phyloP scores from a whole-genome alignment of 1,140 invertebrate genomes.

The Diuraphis noxia region DNA sequence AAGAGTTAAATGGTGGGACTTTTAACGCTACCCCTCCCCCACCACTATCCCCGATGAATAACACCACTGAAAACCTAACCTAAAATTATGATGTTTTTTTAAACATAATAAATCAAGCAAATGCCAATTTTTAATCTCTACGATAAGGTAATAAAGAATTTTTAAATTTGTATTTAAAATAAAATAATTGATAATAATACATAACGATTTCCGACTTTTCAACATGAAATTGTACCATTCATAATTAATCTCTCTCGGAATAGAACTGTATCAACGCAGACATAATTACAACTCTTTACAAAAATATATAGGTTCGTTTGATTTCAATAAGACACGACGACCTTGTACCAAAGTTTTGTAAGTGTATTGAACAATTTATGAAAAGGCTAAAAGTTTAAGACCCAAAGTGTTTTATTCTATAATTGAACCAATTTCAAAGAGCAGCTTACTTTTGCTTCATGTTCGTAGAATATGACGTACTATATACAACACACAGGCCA shows the following conservation, averaged over 20 bases:
- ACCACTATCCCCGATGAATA: too few relatives aligned
- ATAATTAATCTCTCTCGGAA: neutral
- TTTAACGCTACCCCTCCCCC: neutral
- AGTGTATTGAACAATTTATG: constrained; percentile 38
- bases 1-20: neutral
- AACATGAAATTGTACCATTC: neutral
- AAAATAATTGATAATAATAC: neutral
- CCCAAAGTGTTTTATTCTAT: constrained; percentile 20
- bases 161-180: neutral
- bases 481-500: neutral
- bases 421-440: constrained; percentile 24
- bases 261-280: constrained; percentile 19
- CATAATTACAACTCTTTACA: constrained; percentile 24
- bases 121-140: neutral
- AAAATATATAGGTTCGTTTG: constrained; percentile 6
- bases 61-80: neutral
- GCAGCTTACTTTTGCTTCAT: neutral
- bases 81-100: neutral
- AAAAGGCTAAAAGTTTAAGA: constrained; percentile 42
- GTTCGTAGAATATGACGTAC: neutral
- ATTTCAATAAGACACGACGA: neutral
- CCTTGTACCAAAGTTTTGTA: constrained; percentile 11
- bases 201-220: neutral
- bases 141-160: neutral
- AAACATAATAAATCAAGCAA: neutral